Conservation (phyloP, 2,888 invertebrate genomes). For the Leptodirus hochenwartii region DNA sequence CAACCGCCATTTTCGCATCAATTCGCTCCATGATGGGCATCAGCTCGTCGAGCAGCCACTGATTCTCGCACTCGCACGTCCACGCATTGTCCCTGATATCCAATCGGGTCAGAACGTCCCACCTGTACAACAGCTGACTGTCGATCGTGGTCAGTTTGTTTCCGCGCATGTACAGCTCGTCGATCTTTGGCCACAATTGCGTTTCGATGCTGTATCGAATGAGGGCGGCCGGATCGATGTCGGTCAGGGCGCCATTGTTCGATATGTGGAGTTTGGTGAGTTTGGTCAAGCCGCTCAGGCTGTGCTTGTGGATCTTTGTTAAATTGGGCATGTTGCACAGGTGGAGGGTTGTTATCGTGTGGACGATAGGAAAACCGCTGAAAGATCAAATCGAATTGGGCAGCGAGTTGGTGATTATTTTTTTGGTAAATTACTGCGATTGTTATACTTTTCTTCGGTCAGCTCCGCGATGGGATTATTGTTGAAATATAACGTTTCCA, state of each 20-base stretch:
- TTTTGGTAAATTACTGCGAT: constrained; percentile 7
- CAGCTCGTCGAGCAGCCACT: constrained; percentile 54
- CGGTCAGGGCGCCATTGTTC: constrained; percentile 40
- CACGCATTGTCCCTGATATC: constrained; percentile 57
- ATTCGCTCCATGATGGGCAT: constrained; percentile 33
- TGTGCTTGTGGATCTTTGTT: constrained; percentile 32
- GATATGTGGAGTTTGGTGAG: constrained; percentile 40
- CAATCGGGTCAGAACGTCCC: constrained; percentile 47
- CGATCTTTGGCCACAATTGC: no score
- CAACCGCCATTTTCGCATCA: constrained; percentile 25
- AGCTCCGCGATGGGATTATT: constrained; percentile 48
- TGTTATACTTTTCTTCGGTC: constrained; percentile 21
- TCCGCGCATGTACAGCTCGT: constrained; percentile 54
- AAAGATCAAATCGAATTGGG: constrained; percentile 17
- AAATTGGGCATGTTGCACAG: constrained; percentile 48
- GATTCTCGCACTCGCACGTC: constrained; percentile 63
- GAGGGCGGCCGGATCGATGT: constrained; percentile 44
- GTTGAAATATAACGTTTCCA: constrained; percentile 44
- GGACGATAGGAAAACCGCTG: constrained; percentile 45
- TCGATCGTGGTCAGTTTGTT: constrained; percentile 55
- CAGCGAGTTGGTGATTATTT: no score
- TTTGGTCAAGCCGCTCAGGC: constrained; percentile 36
- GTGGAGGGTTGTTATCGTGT: constrained; percentile 42
- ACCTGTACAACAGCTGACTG: constrained; percentile 40
- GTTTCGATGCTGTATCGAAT: no score